Evolutionary conservation across 2,113 vertebrate genomes (phyloP), one percentile per base, ranked within the genome.

Genomic region (Caracal caracal): DNA sequence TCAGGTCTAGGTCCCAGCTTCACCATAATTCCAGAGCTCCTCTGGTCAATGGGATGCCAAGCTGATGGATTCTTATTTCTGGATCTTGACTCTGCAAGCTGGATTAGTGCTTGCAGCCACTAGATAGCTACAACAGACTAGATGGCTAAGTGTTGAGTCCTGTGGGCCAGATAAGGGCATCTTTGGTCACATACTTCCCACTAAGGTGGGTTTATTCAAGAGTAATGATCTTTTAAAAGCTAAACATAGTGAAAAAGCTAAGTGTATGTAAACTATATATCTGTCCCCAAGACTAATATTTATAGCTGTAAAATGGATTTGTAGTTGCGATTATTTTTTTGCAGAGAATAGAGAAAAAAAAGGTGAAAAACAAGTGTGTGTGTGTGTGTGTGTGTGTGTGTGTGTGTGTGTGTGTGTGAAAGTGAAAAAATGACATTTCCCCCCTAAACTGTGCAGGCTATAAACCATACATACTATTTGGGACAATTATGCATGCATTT

Each of bases 61-160:
- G 59, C 26, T 68, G 30, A 82, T 22, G 49, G 43, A 84, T 78
- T 81, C 66, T 85, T 89, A 75, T 91, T 96, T 96, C 53, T 95
- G 63, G 12, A 76, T 37, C 33, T 85, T 84, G 33, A 81, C 37
- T 92, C 35, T 95, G 19, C 78, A 20, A 65, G 2, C 43, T 81
- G 59, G 43, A 73, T 76, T 80, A 92, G 49, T 15, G 5, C 8
- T 81, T 87, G 71, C 3, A 86, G 35, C 5, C 22, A 51, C 40
- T 56, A 11, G 43, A 79, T 10, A 47, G 28, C 28, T 92, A 37
- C 47, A 86, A 71, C 19, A 89, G 70, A 90, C 26, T 51, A 47
- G 30, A 76, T 19, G 75, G 61, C 20, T 78, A 93, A 75, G 30
- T 2, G 16, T 28, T 88, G 26, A 85, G 78, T 2, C 2, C 5